phyloP scores from a whole-genome alignment of 1,140 invertebrate species.

The Euwallacea similis region DNA sequence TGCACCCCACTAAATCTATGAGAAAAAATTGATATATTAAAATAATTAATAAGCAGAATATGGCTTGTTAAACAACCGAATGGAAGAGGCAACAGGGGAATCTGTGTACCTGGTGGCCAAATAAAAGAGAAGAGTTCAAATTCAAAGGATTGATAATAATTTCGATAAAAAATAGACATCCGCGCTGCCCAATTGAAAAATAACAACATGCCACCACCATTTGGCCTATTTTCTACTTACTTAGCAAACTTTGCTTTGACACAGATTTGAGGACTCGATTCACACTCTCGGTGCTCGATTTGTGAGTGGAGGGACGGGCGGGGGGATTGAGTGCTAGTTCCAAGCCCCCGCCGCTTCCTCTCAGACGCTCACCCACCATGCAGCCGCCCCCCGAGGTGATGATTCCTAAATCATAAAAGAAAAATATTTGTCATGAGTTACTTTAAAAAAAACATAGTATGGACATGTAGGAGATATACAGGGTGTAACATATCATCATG shows the following conservation, averaged over 20 bases:
- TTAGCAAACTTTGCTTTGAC: conserved; percentile 51
- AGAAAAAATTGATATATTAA: no score
- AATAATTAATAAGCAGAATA: no score
- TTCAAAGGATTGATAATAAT: no score
- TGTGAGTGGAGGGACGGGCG: conserved; percentile 45
- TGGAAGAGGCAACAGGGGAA: no score
- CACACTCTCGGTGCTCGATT: conserved; percentile 50
- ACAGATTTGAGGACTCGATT: conserved; percentile 57
- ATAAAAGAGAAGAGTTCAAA: no score
- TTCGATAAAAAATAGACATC: no score
- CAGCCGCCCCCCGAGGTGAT: conserved; percentile 59
- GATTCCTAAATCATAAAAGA: conserved; percentile 56
- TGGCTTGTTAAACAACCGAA: no score
- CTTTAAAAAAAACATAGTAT: background rate
- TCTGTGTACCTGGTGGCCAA: no score
- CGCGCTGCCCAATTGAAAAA: background rate
- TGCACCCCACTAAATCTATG: conserved; percentile 66
- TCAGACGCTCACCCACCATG: conserved; percentile 56
- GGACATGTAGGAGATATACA: background rate
- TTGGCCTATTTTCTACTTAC: conserved; percentile 37
- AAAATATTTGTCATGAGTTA: background rate
- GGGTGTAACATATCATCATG: no score
- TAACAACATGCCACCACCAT: background rate
- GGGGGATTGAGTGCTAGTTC: conserved; percentile 53
- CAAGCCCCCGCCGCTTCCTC: conserved; percentile 57